These are phyloP conservation scores for Petromus typicus DNA, from an alignment of 2,113 vertebrate species.

Conservation along the genomic window DNA sequence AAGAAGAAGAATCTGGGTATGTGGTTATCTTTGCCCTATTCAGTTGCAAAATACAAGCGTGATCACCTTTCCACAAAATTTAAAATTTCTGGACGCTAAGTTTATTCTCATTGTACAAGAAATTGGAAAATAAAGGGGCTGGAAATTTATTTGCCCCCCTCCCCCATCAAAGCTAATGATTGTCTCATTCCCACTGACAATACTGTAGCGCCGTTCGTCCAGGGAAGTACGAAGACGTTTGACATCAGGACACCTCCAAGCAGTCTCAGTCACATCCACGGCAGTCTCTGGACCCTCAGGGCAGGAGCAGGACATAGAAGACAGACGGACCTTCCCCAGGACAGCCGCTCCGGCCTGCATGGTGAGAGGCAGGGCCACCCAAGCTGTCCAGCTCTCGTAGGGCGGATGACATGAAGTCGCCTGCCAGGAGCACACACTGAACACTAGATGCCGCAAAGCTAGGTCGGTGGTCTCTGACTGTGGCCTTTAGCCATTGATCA, in stretches of 20 bases:
- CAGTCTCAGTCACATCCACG: neutral
- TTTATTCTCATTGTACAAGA: neutral
- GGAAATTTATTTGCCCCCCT: constrained; percentile 8
- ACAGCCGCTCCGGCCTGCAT: neutral
- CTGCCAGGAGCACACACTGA: neutral
- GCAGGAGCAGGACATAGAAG: neutral
- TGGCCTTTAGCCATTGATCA: neutral
- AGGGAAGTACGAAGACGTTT: neutral
- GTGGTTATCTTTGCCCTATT: neutral
- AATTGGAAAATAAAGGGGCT: neutral
- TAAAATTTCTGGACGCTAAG: neutral
- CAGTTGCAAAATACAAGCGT: neutral
- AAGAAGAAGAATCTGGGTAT: neutral
- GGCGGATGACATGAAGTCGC: neutral
- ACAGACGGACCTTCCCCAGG: neutral
- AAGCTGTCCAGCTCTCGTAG: neutral
- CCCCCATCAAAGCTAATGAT: neutral
- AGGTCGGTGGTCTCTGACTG: neutral
- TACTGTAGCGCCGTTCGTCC: neutral
- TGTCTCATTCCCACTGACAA: neutral
- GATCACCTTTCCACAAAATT: constrained; percentile 22
- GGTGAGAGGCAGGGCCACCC: neutral
- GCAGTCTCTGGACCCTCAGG: neutral
- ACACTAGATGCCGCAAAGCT: neutral
- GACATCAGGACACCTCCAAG: neutral